A percentile compares a stretch with the other conserved stretches of the same genome.
Conservation (phyloP, 2,797 vertebrate genomes). For the Macrochelys suwanniensis region DNA sequence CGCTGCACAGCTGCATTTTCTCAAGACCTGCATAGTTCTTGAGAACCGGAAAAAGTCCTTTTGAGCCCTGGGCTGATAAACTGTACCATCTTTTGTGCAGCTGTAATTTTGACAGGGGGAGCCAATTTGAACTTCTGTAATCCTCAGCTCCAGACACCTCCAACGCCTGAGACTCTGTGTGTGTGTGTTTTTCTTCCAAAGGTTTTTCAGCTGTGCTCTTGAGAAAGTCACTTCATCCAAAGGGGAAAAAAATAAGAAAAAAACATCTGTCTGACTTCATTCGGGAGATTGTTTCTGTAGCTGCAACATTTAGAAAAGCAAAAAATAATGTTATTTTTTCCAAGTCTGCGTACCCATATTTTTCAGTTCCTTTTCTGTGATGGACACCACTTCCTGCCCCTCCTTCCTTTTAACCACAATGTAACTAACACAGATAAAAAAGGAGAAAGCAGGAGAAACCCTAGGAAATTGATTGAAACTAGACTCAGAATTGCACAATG, state of each 20-base stretch:
- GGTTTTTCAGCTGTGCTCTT: constrained; percentile 82
- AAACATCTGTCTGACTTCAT: constrained; percentile 78
- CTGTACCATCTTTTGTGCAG: constrained; percentile 85
- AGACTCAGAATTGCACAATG: constrained; percentile 76
- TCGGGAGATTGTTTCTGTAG: constrained; percentile 77
- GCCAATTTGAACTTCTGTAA: constrained; percentile 83
- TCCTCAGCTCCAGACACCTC: constrained; percentile 84
- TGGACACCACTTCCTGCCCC: constrained; percentile 73
- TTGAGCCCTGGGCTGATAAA: constrained; percentile 78
- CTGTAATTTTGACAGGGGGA: constrained; percentile 82
- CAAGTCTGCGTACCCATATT: constrained; percentile 63
- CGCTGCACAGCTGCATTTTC: constrained; percentile 80
- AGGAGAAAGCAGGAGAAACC: constrained; percentile 16
- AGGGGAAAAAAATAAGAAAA: constrained; percentile 26
- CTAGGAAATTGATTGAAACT: constrained; percentile 71
- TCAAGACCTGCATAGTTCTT: constrained; percentile 74
- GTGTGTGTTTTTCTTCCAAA: constrained; percentile 73
- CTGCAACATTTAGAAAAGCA: constrained; percentile 74
- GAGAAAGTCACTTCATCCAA: constrained; percentile 79
- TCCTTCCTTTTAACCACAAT: constrained; percentile 74
- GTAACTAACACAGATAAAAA: constrained; percentile 34
- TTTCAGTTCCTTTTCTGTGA: constrained; percentile 72
- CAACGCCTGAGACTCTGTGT: constrained; percentile 75
- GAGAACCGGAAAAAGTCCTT: constrained; percentile 82
- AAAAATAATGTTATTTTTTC: constrained; percentile 70